Percentiles rank a stretch among this genome's conserved stretches.
These are phyloP conservation scores for Sula dactylatra DNA, from an alignment of 2,113 vertebrate genomes.

Conservation along the genomic window DNA sequence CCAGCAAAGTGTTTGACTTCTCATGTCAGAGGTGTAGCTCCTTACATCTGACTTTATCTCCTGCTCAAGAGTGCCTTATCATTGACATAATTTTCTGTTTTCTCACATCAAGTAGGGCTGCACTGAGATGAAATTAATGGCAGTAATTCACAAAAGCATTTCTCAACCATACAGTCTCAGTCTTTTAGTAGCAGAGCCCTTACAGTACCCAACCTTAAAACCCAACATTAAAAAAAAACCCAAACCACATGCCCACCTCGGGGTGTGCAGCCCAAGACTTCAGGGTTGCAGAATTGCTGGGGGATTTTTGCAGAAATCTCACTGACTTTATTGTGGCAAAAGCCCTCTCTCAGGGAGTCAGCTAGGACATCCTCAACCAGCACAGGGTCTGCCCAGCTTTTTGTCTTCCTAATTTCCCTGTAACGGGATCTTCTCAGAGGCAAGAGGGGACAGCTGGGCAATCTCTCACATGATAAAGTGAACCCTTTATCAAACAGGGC, in stretches of 20 bases:
- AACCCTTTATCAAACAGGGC: background rate
- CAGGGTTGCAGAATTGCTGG: rapidly evolving
- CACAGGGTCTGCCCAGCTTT: background rate
- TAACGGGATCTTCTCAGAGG: background rate
- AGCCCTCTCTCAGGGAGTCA: background rate
- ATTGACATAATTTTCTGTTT: background rate
- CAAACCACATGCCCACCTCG: too few species aligned
- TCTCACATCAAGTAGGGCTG: background rate
- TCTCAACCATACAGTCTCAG: background rate
- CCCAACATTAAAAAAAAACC: background rate
- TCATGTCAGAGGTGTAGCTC: background rate
- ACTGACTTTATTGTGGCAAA: background rate
- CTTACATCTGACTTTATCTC: background rate
- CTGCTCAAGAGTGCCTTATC: background rate
- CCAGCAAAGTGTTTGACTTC: background rate
- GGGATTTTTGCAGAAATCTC: background rate
- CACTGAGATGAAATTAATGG: background rate
- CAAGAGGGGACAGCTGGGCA: background rate
- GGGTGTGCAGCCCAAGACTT: background rate
- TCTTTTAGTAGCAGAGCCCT: background rate
- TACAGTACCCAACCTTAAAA: background rate
- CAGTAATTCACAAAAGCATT: background rate
- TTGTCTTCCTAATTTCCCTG: background rate
- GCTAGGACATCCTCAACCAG: background rate
- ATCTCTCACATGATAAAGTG: background rate